A percentile compares a stretch with the other conserved stretches of the same genome.
phyloP scores from a whole-genome alignment of 53 echinoderm and acorn worm species.

The Zoroaster sp. region DNA sequence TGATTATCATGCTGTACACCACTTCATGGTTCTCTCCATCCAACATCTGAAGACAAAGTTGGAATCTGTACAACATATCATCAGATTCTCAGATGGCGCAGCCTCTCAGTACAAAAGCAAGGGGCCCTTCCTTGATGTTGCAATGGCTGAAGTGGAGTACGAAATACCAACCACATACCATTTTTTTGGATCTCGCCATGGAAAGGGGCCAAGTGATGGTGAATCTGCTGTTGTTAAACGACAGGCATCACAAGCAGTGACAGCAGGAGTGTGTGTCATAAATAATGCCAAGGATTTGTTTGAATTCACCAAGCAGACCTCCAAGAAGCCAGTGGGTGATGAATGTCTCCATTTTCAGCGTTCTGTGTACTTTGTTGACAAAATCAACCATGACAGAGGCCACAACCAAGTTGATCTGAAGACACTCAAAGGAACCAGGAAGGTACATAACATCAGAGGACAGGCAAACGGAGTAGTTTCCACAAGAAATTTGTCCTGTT shows the following conservation, averaged over 20 bases:
- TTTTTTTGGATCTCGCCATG: slow-evolving; percentile 34
- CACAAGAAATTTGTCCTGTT: slow-evolving; percentile 28
- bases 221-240: slow-evolving; percentile 44
- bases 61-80: neutral
- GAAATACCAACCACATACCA: neutral
- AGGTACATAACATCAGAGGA: slow-evolving; percentile 15
- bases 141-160: neutral
- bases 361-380: neutral
- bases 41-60: neutral
- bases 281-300: slow-evolving; percentile 10
- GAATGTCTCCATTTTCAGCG: neutral
- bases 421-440: slow-evolving; percentile 44
- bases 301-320: neutral
- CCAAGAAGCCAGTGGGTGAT: neutral
- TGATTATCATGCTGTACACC: slow-evolving; percentile 11
- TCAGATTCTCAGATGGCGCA: slow-evolving; percentile 21
- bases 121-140: slow-evolving; percentile 7
- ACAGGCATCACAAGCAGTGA: slow-evolving; percentile 23
- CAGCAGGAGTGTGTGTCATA: neutral
- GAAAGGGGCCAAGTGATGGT: slow-evolving; percentile 39
- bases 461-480: neutral
- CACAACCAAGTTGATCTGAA: neutral
- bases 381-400: neutral
- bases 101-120: slow-evolving; percentile 5
- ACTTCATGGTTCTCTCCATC: neutral